Percentiles rank a stretch among this genome's conserved stretches.
Conservation (phyloP, 2,797 vertebrate species). For the Scolopax bukidnonensis region DNA sequence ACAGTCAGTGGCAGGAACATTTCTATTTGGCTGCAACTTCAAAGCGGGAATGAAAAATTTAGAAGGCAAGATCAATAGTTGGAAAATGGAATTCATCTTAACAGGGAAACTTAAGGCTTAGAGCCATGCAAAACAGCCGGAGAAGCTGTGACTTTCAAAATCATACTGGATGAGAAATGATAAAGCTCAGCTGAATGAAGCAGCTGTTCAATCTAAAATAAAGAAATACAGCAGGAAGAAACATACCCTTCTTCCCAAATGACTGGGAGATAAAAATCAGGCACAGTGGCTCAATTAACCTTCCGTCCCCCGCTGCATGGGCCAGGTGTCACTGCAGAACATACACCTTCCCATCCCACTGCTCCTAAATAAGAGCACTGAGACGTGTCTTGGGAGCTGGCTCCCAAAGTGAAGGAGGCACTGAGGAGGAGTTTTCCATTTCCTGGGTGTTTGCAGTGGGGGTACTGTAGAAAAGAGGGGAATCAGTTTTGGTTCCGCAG, state of each 20-base stretch:
- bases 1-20: slow-evolving; percentile 26
- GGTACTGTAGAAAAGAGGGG: not conserved
- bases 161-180: not conserved
- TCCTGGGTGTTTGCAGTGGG: not conserved
- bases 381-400: not conserved
- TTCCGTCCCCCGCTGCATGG: not conserved
- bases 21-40: slow-evolving; percentile 47
- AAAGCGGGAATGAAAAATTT: slow-evolving; percentile 53
- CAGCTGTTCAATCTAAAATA: not conserved
- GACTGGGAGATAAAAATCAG: not conserved
- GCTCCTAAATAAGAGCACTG: not conserved
- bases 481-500: not conserved
- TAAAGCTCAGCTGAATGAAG: not conserved
- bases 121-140: not conserved
- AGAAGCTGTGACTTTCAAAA: slow-evolving; percentile 16
- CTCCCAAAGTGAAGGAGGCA: not conserved
- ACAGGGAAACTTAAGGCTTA: slow-evolving; percentile 10
- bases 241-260: not conserved
- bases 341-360: not conserved
- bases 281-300: not conserved
- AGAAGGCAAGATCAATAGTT: slow-evolving; percentile 47
- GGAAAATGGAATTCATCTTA: slow-evolving; percentile 27
- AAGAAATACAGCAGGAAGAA: not conserved
- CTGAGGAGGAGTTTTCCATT: not conserved
- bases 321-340: not conserved